Evolutionary conservation across 2,797 vertebrate genomes (phyloP), one percentile per base, ranked within the genome.

Genomic region (Pterois miles): DNA sequence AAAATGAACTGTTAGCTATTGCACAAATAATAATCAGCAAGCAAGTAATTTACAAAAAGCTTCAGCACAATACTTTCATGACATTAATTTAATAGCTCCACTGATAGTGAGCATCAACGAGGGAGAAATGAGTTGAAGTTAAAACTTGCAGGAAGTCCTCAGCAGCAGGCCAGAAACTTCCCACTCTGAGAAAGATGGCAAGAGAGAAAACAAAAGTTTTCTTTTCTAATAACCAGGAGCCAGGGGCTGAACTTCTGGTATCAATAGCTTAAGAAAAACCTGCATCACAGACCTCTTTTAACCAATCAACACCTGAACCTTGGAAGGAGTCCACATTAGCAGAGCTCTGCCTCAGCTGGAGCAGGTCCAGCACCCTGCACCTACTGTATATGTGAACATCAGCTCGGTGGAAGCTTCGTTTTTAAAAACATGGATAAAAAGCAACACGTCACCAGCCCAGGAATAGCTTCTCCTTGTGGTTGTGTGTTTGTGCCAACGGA

Each of bases 261-360:
- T 83, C 71, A 68, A n/a, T 29, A 8, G 25, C 48, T 22, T 57
- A 23, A 67, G 71, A 72, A 76, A 74, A 86, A 33, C 10, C 40
- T 72, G 50, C 18, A 7, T 58, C 60, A 8, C 2, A 33, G 36
- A 58, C 52, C 70, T 83, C 65, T 79, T 78, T 74, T 76, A 71
- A 83, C 76, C 46, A 68, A 71, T 72, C 76, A 72, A 72, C 80
- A 68, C 74, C 64, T 62, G 59, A 70, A 81, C 34, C 64, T 80
- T 84, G 48, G 71, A 83, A 52, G 4, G 14, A 25, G 33, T 75
- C 71, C 78, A 84, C 65, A 43, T 66, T 43, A 54, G 74, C 70
- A 34, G 12, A 73, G 18, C 40, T 72, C 40, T 57, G 67, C 53
- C 31, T 79, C 63, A 40, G 29, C 65, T 89, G 81, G 81, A 83